Evolutionary conservation across 2,888 invertebrate species (phyloP).

Genomic region (Rugalucina vietnamica): DNA sequence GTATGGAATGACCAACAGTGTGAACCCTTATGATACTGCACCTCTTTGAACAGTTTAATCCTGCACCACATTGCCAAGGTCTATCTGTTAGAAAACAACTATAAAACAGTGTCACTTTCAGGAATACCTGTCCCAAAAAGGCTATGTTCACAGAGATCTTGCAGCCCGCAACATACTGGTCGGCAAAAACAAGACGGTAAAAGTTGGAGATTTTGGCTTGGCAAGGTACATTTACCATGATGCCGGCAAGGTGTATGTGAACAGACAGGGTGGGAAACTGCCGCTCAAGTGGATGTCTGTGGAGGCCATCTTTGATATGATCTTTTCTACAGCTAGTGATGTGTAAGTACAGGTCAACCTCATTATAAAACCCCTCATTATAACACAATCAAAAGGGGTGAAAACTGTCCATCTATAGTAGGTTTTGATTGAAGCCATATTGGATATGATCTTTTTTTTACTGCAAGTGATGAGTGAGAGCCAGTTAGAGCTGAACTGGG

Average conservation of each 20-base stretch:
- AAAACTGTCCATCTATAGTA: no score
- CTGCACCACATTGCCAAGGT: no score
- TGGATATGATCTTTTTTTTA: no score
- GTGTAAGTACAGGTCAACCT: conserved; percentile 82
- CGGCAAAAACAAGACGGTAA: conserved; percentile 74
- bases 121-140: conserved; percentile 81
- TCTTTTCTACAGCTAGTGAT: conserved; percentile 82
- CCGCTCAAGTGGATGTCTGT: conserved; percentile 83
- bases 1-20: no score
- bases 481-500: no score
- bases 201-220: conserved; percentile 83
- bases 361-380: no score
- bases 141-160: conserved; percentile 82
- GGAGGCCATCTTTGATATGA: conserved; percentile 80
- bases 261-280: conserved; percentile 78
- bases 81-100: background rate
- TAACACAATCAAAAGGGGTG: no score
- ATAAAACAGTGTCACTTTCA: conserved; percentile 50
- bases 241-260: conserved; percentile 79
- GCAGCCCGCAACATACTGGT: conserved; percentile 82
- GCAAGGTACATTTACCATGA: conserved; percentile 81
- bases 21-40: no score
- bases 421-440: no score
- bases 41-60: no score
- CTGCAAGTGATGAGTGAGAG: no score